phyloP scores from a whole-genome alignment of 2,113 vertebrate genomes.

The Gnathonemus longibarbis region DNA sequence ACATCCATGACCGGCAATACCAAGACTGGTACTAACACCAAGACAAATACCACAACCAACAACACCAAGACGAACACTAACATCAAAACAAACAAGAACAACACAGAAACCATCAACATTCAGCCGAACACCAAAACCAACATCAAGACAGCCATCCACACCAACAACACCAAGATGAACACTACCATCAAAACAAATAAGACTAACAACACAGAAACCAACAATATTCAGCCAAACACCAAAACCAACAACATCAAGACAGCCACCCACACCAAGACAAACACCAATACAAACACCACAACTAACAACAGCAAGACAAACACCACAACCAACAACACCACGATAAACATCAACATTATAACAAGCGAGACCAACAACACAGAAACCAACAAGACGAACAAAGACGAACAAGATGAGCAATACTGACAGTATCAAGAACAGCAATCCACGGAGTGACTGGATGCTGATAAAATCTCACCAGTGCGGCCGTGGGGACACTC shows the following conservation, averaged over 20 bases:
- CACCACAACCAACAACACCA: not conserved
- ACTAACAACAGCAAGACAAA: not conserved
- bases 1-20: not conserved
- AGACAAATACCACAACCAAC: not conserved
- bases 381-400: not conserved
- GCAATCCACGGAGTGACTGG: not conserved
- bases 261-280: not conserved
- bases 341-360: not conserved
- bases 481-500: conserved; percentile 90
- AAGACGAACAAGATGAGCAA: not conserved
- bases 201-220: not conserved
- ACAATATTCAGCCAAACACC: not conserved
- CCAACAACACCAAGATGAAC: not conserved
- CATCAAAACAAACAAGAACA: not conserved
- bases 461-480: conserved; percentile 50
- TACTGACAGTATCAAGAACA: not conserved
- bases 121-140: not conserved
- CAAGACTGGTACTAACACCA: not conserved
- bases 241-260: not conserved
- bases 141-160: not conserved
- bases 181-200: not conserved
- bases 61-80: not conserved
- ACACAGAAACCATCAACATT: not conserved
- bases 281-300: not conserved
- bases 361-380: not conserved